Conservation (phyloP, 1,140 invertebrate genomes). For the Cydia fagiglandana region DNA sequence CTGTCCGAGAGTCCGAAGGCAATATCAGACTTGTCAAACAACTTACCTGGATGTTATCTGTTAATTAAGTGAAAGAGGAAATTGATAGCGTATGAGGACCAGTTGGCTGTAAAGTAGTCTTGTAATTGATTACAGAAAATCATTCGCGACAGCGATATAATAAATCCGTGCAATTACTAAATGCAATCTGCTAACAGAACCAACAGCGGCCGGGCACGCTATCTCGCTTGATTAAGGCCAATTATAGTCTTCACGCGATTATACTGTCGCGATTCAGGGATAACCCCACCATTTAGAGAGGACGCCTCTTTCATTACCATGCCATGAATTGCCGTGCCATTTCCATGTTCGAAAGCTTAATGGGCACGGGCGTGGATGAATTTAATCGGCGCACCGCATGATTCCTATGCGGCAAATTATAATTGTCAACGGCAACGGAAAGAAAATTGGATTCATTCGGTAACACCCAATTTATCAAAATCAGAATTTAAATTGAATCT, state of each 20-base stretch:
- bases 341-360: constrained; percentile 52
- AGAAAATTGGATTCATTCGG: constrained; percentile 31
- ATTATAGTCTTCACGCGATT: constrained; percentile 69
- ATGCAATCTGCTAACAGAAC: constrained; percentile 56
- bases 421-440: constrained; percentile 41
- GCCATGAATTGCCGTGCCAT: constrained; percentile 48
- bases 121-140: constrained; percentile 23
- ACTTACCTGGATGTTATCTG: constrained; percentile 1
- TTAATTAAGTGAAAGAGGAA: constrained; percentile 13
- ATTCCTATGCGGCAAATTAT: constrained; percentile 44
- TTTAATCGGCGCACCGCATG: constrained; percentile 42
- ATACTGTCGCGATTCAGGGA: constrained; percentile 62
- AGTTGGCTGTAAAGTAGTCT: constrained; percentile 7
- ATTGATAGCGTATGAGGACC: constrained; percentile 7
- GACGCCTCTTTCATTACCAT: constrained; percentile 60
- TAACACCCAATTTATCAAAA: not conserved
- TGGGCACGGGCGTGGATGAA: constrained; percentile 43
- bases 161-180: constrained; percentile 43
- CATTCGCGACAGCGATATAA: constrained; percentile 31
- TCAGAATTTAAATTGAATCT: constrained; percentile 10
- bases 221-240: constrained; percentile 71
- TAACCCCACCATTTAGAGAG: constrained; percentile 59
- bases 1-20: not conserved
- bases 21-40: constrained; percentile 13
- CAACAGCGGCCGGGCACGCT: constrained; percentile 52